phyloP scores from a whole-genome alignment of 2,888 invertebrate genomes.

The Philhelius pedissequus region DNA sequence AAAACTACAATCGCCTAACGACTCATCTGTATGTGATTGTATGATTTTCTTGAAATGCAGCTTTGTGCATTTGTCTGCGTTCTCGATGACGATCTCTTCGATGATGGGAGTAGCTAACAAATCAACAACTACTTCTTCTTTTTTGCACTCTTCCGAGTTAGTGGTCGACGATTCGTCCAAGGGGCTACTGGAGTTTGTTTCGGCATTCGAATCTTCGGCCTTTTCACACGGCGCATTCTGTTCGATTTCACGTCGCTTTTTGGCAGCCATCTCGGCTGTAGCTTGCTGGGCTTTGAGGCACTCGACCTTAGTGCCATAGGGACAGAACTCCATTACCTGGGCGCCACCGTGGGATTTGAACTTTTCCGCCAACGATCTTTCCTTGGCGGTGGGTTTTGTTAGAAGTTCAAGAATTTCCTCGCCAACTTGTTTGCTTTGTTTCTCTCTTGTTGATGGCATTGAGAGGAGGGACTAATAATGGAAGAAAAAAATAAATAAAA shows the following conservation, averaged over 20 bases:
- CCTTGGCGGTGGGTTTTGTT: slow-evolving; percentile 97
- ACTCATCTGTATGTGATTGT: slow-evolving; percentile 95
- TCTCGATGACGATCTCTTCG: slow-evolving; percentile 60
- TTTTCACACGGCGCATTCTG: slow-evolving; percentile 38
- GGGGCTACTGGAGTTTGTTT: slow-evolving; percentile 67
- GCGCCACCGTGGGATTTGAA: slow-evolving; percentile 97
- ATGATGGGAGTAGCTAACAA: slow-evolving; percentile 36
- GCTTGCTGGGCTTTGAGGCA: slow-evolving; percentile 82
- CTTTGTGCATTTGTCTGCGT: slow-evolving; percentile 86
- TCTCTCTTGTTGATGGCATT: slow-evolving; percentile 93
- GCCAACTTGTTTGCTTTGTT: slow-evolving; percentile 95
- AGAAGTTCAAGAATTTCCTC: slow-evolving; percentile 96
- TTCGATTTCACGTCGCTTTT: slow-evolving; percentile 72
- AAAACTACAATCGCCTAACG: slow-evolving; percentile 97
- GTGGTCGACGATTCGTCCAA: slow-evolving; percentile 74
- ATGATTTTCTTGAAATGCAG: slow-evolving; percentile 98
- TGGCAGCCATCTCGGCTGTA: slow-evolving; percentile 77
- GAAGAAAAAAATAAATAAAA: neutral
- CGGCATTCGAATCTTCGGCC: slow-evolving; percentile 63
- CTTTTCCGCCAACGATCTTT: slow-evolving; percentile 95
- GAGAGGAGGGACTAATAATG: slow-evolving; percentile 74
- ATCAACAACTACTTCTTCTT: slow-evolving; percentile 16
- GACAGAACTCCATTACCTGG: slow-evolving; percentile 97
- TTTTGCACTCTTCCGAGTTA: slow-evolving; percentile 52
- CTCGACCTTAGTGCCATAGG: slow-evolving; percentile 95